These are phyloP conservation scores for Nansenia antarctica DNA, from an alignment of 2,113 vertebrate species.

Conservation along the genomic window DNA sequence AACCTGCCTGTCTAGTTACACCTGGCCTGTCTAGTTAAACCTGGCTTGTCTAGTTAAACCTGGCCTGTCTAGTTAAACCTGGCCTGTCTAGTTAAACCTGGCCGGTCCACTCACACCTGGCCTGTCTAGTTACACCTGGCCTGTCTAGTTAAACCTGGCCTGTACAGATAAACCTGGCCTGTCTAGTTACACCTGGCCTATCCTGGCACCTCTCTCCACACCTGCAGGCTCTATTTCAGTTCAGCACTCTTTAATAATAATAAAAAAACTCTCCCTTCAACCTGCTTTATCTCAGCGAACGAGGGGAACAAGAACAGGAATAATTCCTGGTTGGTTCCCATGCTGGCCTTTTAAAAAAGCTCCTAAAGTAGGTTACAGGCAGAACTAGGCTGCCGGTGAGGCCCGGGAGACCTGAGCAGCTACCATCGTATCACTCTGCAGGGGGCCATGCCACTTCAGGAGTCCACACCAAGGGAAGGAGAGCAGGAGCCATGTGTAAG, in stretches of 20 bases:
- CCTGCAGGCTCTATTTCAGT: neutral
- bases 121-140: too few relatives aligned
- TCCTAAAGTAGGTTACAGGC: constrained; percentile 77
- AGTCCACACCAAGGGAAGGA: constrained; percentile 13
- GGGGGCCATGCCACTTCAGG: constrained; percentile 69
- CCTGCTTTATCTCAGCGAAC: constrained; percentile 43
- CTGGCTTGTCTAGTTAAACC: too few relatives aligned
- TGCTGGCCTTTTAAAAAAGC: constrained; percentile 66
- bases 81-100: too few relatives aligned
- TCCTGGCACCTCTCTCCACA: neutral
- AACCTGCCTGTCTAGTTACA: too few relatives aligned
- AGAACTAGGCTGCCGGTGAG: constrained; percentile 74
- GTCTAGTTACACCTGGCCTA: neutral
- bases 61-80: too few relatives aligned
- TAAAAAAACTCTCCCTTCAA: constrained; percentile 11
- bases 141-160: too few relatives aligned
- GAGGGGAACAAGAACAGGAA: constrained; percentile 61
- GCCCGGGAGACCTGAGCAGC: constrained; percentile 68
- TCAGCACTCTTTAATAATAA: neutral
- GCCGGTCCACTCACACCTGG: too few relatives aligned
- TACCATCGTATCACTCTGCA: constrained; percentile 60
- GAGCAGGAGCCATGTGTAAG: neutral
- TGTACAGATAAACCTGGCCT: neutral
- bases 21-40: too few relatives aligned
- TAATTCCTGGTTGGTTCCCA: constrained; percentile 70